Evolutionary conservation across 2,888 invertebrate genomes (phyloP).

Genomic region (Macroteleia sp.): DNA sequence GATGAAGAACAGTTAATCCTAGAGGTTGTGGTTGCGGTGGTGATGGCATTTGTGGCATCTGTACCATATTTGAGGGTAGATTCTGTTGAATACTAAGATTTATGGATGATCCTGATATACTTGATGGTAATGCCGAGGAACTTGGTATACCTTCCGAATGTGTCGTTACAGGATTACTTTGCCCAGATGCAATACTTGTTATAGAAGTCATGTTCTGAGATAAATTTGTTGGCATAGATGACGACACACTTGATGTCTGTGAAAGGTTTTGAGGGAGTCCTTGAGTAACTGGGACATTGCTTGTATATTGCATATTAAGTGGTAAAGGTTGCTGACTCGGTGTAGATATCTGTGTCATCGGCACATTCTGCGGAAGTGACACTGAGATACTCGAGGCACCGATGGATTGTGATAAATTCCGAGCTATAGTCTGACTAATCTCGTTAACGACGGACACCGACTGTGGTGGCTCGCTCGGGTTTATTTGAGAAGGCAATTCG

Average conservation of each 20-base stretch:
- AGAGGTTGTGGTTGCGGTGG: constrained; percentile 78
- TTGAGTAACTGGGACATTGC: constrained; percentile 75
- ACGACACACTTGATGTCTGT: constrained; percentile 56
- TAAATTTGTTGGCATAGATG: constrained; percentile 42
- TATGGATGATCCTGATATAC: constrained; percentile 74
- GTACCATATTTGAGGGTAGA: constrained; percentile 76
- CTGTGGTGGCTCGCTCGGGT: constrained; percentile 72
- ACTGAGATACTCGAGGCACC: constrained; percentile 64
- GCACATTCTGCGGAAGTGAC: constrained; percentile 38
- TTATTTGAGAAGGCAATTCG: constrained; percentile 79
- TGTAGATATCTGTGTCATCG: constrained; percentile 71
- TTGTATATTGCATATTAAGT: constrained; percentile 79
- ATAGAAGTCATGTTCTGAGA: constrained; percentile 67
- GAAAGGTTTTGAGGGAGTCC: constrained; percentile 81
- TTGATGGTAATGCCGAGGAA: constrained; percentile 66
- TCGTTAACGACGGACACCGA: constrained; percentile 46
- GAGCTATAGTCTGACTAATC: constrained; percentile 73
- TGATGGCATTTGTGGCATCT: constrained; percentile 77
- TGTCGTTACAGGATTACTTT: constrained; percentile 62
- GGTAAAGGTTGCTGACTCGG: constrained; percentile 76
- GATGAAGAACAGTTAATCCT: constrained; percentile 78
- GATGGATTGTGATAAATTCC: constrained; percentile 79
- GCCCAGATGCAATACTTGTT: constrained; percentile 47
- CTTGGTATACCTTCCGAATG: constrained; percentile 68
- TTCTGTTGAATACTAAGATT: constrained; percentile 81